Percentiles rank a stretch among this genome's conserved stretches.
phyloP scores from a whole-genome alignment of 2,113 vertebrate species.

The Arvicanthis niloticus region DNA sequence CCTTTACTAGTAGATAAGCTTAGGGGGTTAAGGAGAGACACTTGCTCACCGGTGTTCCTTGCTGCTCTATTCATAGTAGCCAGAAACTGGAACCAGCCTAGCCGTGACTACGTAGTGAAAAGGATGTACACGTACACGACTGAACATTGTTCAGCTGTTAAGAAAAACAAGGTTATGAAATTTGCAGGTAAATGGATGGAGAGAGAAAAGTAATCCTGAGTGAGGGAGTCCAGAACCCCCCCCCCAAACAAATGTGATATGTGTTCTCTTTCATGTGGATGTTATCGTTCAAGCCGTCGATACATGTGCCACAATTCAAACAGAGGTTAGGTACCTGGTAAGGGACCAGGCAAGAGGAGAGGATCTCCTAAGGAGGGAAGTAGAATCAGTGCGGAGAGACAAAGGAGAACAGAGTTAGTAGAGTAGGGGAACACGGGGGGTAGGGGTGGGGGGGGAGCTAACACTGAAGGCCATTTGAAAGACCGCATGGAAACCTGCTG shows the following conservation, averaged over 20 bases:
- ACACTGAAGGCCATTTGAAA: neutral
- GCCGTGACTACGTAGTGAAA: neutral
- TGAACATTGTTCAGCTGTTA: neutral
- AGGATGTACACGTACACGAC: fast-evolving
- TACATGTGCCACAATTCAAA: neutral
- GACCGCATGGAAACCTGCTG: neutral
- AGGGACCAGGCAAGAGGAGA: neutral
- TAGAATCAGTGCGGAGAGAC: neutral
- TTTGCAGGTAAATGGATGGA: neutral
- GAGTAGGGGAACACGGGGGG: neutral
- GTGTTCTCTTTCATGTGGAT: neutral
- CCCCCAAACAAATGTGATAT: neutral
- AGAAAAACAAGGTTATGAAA: neutral
- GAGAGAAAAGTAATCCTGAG: neutral
- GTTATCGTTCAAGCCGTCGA: neutral
- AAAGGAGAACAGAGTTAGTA: neutral
- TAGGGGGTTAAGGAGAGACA: neutral
- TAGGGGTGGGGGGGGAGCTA: neutral
- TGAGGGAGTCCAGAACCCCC: neutral
- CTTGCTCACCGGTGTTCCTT: neutral
- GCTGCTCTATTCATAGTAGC: neutral
- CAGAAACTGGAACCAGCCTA: neutral
- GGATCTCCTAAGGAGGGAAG: too few relatives aligned
- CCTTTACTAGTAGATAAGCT: neutral
- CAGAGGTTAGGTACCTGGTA: neutral